A percentile compares a stretch with the other conserved stretches of the same genome.
phyloP scores from a whole-genome alignment of 92 coral and sea anemone genomes.

The Porites cylindrica region DNA sequence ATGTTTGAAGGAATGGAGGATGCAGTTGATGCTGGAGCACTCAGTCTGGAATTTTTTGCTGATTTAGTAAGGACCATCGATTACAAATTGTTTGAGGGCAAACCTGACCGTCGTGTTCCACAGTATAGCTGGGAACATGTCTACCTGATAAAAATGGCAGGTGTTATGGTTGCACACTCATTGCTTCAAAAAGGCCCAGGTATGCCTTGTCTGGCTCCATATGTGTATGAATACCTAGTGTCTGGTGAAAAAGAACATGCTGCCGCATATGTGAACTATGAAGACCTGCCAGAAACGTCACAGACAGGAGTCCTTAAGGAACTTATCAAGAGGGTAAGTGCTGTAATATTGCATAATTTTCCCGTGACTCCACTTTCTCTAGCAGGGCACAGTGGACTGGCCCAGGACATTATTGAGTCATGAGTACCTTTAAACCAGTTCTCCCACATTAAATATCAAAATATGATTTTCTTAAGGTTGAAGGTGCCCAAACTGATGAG shows the following conservation, averaged over 20 bases:
- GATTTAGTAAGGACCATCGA: constrained; percentile 37
- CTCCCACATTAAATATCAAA: too few relatives aligned
- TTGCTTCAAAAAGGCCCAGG: constrained; percentile 39
- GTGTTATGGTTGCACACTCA: constrained; percentile 48
- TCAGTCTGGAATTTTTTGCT: constrained; percentile 43
- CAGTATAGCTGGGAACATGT: constrained; percentile 46
- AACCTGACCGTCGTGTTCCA: constrained; percentile 33
- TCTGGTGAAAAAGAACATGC: constrained; percentile 46
- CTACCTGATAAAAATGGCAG: constrained; percentile 51
- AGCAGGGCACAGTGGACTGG: too few relatives aligned
- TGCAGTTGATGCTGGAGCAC: constrained; percentile 63
- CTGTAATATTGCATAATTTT: too few relatives aligned
- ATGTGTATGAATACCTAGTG: constrained; percentile 27
- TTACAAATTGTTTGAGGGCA: constrained; percentile 44
- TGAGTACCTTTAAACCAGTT: too few relatives aligned
- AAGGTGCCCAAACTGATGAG: constrained; percentile 46
- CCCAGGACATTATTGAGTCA: too few relatives aligned
- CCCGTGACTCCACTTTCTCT: too few relatives aligned
- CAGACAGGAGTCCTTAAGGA: constrained; percentile 30
- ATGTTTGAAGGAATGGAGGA: constrained; percentile 49
- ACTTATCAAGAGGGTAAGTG: constrained; percentile 33
- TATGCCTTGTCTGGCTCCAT: constrained; percentile 40
- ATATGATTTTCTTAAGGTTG: constrained; percentile 14
- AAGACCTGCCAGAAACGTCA: constrained; percentile 54
- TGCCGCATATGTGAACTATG: constrained; percentile 37